Conservation (phyloP, 2,888 invertebrate genomes). For the Apamea monoglypha region DNA sequence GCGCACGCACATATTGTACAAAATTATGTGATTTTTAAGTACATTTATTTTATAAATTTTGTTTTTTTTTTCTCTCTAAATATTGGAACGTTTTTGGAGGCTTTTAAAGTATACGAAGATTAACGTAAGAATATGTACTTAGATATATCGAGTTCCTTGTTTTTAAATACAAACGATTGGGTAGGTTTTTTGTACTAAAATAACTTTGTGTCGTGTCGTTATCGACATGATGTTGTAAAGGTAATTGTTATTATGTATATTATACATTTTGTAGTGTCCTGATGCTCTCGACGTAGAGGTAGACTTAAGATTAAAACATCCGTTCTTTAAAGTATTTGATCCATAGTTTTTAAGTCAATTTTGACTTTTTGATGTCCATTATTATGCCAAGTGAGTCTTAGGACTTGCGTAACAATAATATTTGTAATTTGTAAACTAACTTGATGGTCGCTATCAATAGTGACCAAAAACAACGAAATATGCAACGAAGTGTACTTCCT, state of each 20-base stretch:
- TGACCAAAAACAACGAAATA: slow-evolving; percentile 81
- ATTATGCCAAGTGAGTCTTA: slow-evolving; percentile 58
- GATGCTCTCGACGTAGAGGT: slow-evolving; percentile 64
- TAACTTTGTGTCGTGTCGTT: slow-evolving; percentile 65
- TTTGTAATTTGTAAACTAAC: slow-evolving; percentile 69
- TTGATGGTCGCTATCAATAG: slow-evolving; percentile 66
- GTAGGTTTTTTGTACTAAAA: slow-evolving; percentile 78
- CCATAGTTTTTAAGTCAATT: slow-evolving; percentile 63
- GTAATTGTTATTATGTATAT: slow-evolving; percentile 72
- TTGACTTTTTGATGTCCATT: slow-evolving; percentile 63
- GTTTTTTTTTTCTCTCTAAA: slow-evolving; percentile 70
- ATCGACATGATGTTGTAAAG: slow-evolving; percentile 59
- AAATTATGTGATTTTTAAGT: slow-evolving; percentile 80
- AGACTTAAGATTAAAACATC: slow-evolving; percentile 57
- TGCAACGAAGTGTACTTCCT: slow-evolving; percentile 89
- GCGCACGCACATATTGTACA: slow-evolving; percentile 77
- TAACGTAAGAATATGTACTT: slow-evolving; percentile 89
- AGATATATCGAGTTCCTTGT: slow-evolving; percentile 88
- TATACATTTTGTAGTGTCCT: slow-evolving; percentile 71
- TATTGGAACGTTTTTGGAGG: slow-evolving; percentile 87
- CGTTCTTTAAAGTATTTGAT: slow-evolving; percentile 54
- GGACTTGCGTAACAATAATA: slow-evolving; percentile 62
- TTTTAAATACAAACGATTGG: slow-evolving; percentile 79
- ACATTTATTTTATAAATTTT: slow-evolving; percentile 79
- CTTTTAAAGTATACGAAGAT: slow-evolving; percentile 89